Conservation (phyloP, 2,113 vertebrate genomes). For the Chionis minor region DNA sequence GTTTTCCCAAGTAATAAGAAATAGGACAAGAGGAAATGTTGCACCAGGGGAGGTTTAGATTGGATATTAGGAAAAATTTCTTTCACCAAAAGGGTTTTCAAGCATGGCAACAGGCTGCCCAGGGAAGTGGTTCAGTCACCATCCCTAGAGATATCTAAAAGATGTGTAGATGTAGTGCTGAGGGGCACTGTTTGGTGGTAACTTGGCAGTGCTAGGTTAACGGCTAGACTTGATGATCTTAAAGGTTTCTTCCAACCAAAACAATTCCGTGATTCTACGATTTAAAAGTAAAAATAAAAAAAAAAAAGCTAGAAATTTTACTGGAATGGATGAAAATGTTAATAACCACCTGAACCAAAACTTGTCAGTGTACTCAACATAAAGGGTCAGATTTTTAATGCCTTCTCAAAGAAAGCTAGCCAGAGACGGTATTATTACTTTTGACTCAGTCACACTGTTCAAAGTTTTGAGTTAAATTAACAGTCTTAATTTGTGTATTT, state of each 20-base stretch:
- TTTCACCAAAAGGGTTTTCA: neutral
- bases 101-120: neutral
- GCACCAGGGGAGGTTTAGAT: neutral
- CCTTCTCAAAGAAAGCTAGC: no score
- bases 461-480: neutral
- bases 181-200: neutral
- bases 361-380: no score
- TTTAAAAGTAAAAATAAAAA: no score
- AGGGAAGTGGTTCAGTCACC: neutral
- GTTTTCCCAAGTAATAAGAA: neutral
- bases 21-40: neutral
- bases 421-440: no score
- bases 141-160: neutral
- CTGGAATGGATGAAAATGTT: no score
- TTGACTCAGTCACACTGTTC: neutral
- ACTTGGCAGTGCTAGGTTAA: neutral
- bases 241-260: no score
- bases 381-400: no score
- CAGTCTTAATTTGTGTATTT: neutral
- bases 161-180: neutral
- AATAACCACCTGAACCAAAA: no score
- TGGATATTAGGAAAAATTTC: neutral
- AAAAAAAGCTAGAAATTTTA: no score
- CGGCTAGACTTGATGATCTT: neutral
- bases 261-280: no score